Base-by-base conservation (phyloP, 2,888 invertebrate genomes). In the Plemyria rubiginata region DNA sequence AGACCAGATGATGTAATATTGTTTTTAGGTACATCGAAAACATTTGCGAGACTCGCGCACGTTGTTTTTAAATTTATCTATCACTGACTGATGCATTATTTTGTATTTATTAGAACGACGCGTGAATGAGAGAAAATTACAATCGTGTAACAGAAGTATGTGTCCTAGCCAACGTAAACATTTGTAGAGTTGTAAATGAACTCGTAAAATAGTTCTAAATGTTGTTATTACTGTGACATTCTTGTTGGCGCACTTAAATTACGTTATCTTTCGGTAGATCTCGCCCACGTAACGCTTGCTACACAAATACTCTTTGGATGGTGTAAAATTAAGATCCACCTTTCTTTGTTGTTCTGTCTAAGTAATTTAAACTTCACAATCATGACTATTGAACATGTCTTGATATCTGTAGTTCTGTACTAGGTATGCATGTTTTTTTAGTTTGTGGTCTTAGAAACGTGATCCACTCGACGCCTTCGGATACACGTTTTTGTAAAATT, bases 401-500 rank as follows among this genome's bases (percentile, higher is more conserved):
- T 56, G 36, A 11, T 38, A 4, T 11, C 11, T 56, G 49, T 50
- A 22, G 4, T 36, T n/a, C 36, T 40, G 51, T 52, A 28, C 32
- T 50, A 40, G 22, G 22, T 22, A 22, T 22, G 22, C 22, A 2
- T 22, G 22, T 22, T 32, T 55, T 40, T 13, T 49, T 62, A 45
- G 56, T 54, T 68, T 68, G 68, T 72, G 68, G 68, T 74, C 70
- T 61, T 62, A 50, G 59, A 73, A 71, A 70, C 77, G 75, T 78
- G 75, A 75, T 61, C 76, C 72, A 75, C 72, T 72, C 40, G 45
- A 45, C 11, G 45, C 8, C 52, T 72, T 73, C 68, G 55, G 60
- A 62, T 62, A 71, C 75, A 79, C 74, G 74, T 78, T 77, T 73
- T 72, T 74, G 68, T 68, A 74, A 75, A 74, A 77, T 72, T 74